These are phyloP conservation scores for Drosophila tanythrix DNA, from an alignment of 2,888 invertebrate species.

Conservation along the genomic window DNA sequence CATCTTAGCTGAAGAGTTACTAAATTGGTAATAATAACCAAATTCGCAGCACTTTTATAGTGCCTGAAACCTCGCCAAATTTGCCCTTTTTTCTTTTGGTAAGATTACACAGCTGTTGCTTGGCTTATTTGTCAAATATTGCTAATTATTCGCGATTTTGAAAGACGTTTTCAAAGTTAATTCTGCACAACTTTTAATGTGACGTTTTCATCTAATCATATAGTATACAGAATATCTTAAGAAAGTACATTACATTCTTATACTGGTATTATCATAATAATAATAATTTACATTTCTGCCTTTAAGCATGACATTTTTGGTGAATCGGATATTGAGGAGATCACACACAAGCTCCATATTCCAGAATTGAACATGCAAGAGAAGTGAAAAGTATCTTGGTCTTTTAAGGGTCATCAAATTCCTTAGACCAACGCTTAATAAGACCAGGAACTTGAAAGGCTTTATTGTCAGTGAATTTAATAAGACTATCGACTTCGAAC, in stretches of 20 bases:
- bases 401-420: not conserved
- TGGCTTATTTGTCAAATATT: conserved; percentile 5
- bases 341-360: not conserved
- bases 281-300: not conserved
- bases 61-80: not conserved
- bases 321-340: too few relatives aligned
- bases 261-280: not conserved
- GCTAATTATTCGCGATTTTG: not conserved
- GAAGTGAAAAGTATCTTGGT: not conserved
- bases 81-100: not conserved
- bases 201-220: not conserved
- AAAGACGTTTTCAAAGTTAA: not conserved
- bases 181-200: too few relatives aligned
- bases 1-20: conserved; percentile 5
- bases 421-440: not conserved
- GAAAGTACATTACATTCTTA: not conserved
- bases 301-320: not conserved
- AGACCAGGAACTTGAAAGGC: not conserved
- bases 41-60: conserved; percentile 13
- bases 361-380: not conserved
- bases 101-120: conserved; percentile 24
- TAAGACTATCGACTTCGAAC: not conserved
- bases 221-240: not conserved
- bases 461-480: not conserved
- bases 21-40: conserved; percentile 8